These are phyloP conservation scores for Pocillopora damicornis DNA, from an alignment of 64 coral and sea anemone species.

Conservation along the genomic window DNA sequence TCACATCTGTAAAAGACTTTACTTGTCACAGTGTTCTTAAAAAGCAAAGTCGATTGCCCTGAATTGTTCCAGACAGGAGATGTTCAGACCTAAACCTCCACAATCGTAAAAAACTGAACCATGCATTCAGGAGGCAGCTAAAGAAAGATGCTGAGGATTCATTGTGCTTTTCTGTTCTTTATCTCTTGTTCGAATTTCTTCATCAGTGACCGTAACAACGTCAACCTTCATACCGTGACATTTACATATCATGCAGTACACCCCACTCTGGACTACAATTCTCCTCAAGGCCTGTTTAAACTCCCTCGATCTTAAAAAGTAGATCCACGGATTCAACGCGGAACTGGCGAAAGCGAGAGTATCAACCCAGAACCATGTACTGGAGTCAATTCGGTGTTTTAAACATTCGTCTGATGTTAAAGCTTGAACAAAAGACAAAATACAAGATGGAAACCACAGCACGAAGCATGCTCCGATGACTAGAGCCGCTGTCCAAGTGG, in stretches of 20 bases:
- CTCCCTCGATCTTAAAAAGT: slow-evolving; percentile 1
- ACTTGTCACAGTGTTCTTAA: too few species aligned
- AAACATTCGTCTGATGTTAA: slow-evolving; percentile 12
- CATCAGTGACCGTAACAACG: not conserved
- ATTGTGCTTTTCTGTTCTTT: not conserved
- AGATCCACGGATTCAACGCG: slow-evolving; percentile 42
- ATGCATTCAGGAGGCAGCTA: not conserved
- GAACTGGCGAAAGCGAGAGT: not conserved
- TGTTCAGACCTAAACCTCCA: too few species aligned
- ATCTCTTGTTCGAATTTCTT: not conserved
- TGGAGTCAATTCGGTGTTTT: not conserved
- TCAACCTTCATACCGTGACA: not conserved
- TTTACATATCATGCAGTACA: not conserved
- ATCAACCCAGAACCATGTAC: slow-evolving; percentile 23
- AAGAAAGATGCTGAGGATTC: not conserved
- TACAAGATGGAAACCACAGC: slow-evolving; percentile 5
- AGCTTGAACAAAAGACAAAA: slow-evolving; percentile 8
- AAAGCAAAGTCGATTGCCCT: too few species aligned
- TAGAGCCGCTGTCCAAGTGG: slow-evolving; percentile 15
- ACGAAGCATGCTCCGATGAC: slow-evolving; percentile 17
- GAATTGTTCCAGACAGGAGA: too few species aligned
- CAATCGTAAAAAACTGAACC: too few species aligned
- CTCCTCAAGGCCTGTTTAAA: not conserved
- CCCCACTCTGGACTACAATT: not conserved
- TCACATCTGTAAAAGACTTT: too few species aligned